Evolutionary conservation across 2,888 invertebrate species (phyloP), one percentile per base, ranked within the genome.

Genomic region (Epirrhoe alternata): DNA sequence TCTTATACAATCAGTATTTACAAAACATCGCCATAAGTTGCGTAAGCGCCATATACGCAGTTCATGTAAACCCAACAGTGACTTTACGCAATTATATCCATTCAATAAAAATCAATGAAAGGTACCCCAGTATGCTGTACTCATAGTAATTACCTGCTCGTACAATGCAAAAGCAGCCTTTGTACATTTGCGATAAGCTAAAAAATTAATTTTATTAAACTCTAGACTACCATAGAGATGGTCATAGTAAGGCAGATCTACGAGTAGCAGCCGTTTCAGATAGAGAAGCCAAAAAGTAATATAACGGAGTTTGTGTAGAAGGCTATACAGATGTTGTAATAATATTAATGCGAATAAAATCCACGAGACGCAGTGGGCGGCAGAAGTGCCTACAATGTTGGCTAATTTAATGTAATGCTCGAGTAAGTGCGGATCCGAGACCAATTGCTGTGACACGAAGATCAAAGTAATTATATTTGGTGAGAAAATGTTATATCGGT

Each of bases 291-390:
- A n/a, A n/a, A 24, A 24, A 24, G 24, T 24, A 24, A 24, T 24
- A 38, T 10, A 6, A 38, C 8, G 10, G 10, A 10, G 7, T 38
- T 38, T 8, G 12, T 12, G 24, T 24, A n/a, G 24, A 57, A 65
- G 61, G 61, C 35, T 52, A 56, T 65, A 35, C 60, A 45, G 56
- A 65, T 67, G 65, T 66, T 55, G 68, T 47, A 72, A 72, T 50
- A 69, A 61, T 49, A 49, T 45, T 57, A 70, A 59, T 66, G 68
- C 45, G 68, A 69, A 68, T 71, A 61, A 57, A 66, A 66, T 62
- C 33, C 54, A 16, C 47, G 50, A 58, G 61, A 64, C 51, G 55
- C 31, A 24, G 70, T 62, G 68, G 66, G 69, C 51, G 65, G 47
- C 45, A 51, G 24, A 24, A 67, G 45, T 66, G 47, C 53, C 71